Evolutionary conservation across 2,113 vertebrate genomes (phyloP).

Genomic region (Phodopus roborovskii): DNA sequence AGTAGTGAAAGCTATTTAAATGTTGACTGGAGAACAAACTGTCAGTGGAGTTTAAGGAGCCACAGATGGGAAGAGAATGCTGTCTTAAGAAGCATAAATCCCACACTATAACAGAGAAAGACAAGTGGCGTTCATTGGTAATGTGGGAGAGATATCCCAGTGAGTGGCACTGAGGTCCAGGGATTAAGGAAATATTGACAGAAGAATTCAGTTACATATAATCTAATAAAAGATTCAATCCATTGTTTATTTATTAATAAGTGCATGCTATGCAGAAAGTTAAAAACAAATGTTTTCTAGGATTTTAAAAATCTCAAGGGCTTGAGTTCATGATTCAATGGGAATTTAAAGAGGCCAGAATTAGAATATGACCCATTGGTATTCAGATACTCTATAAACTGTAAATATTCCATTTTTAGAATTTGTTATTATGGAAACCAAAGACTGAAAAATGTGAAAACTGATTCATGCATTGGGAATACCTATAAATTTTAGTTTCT

Average conservation of each 20-base stretch:
- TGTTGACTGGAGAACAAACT: neutral
- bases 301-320: constrained; percentile 40
- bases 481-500: neutral
- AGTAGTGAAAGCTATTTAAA: constrained; percentile 11
- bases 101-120: neutral
- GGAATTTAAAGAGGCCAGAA: neutral
- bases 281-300: constrained; percentile 66
- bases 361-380: neutral
- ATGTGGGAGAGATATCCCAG: neutral
- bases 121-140: neutral
- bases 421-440: neutral
- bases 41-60: neutral
- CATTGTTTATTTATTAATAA: constrained; percentile 55
- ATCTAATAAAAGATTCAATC: constrained; percentile 20
- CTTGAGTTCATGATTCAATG: neutral
- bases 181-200: constrained; percentile 37
- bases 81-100: neutral
- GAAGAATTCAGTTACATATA: constrained; percentile 9
- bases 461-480: neutral
- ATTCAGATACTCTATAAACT: neutral
- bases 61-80: constrained; percentile 39
- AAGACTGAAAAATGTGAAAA: neutral
- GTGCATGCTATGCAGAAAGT: neutral
- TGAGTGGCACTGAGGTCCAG: neutral
- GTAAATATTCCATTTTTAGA: neutral